Conservation (phyloP, 2,888 invertebrate species). For the Diplazon laetatorius region DNA sequence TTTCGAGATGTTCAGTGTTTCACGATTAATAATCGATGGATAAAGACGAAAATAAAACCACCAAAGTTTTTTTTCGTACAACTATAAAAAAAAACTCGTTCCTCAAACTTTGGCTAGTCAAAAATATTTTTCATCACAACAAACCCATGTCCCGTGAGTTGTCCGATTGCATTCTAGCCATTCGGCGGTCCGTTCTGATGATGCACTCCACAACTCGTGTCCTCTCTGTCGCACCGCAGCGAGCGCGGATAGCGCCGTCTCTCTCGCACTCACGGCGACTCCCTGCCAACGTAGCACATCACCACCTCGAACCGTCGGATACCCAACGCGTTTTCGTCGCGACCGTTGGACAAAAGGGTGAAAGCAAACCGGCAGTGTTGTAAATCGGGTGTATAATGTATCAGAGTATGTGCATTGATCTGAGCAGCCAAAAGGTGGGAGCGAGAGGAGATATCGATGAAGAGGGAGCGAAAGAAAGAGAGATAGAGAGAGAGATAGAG, state of each 20-base stretch:
- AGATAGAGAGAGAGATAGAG: not conserved
- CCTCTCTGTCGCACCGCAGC: too few relatives aligned
- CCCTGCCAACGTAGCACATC: too few relatives aligned
- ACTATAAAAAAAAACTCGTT: not conserved
- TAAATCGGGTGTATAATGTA: slow-evolving; percentile 12
- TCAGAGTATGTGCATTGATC: slow-evolving; percentile 3
- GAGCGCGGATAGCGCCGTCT: too few relatives aligned
- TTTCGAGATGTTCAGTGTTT: not conserved
- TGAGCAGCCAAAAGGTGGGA: not conserved
- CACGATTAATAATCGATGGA: not conserved
- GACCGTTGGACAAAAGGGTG: not conserved
- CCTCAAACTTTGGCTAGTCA: not conserved
- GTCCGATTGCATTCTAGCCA: too few relatives aligned
- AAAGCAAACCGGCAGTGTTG: not conserved
- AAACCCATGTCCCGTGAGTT: too few relatives aligned
- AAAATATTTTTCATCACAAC: not conserved
- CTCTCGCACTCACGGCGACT: too few relatives aligned
- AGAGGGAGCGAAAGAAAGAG: not conserved
- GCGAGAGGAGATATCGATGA: too few relatives aligned
- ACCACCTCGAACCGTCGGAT: too few relatives aligned
- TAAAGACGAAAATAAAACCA: not conserved
- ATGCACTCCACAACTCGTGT: too few relatives aligned
- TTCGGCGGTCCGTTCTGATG: too few relatives aligned
- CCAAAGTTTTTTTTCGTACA: not conserved
- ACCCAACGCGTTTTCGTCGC: not conserved